phyloP scores from a whole-genome alignment of 1,140 invertebrate genomes.

The Chelonus insularis region DNA sequence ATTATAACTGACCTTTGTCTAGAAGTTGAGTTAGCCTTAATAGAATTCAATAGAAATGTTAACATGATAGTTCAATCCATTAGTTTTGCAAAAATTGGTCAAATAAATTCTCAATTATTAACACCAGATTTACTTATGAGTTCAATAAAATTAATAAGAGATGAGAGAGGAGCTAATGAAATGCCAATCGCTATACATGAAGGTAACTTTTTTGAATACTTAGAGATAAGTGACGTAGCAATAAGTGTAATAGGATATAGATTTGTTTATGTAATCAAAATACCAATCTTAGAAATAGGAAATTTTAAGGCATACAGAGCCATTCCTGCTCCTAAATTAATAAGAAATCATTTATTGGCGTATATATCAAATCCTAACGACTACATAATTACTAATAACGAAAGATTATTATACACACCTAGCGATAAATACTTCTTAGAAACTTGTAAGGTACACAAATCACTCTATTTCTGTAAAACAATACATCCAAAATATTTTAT shows the following conservation, averaged over 20 bases:
- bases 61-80: constrained; percentile 9
- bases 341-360: constrained; percentile 2
- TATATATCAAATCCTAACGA: constrained; percentile 20
- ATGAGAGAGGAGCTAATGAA: constrained; percentile 9
- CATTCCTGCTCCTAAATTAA: constrained; percentile 11
- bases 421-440: constrained; percentile 2
- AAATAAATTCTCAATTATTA: constrained; percentile 15
- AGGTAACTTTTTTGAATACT: constrained; percentile 21
- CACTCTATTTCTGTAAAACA: constrained; percentile 11
- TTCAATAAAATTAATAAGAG: constrained; percentile 21
- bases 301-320: constrained; percentile 18
- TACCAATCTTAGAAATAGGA: constrained; percentile 13
- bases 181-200: constrained; percentile 8
- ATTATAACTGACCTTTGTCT: constrained; percentile 20
- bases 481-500: constrained; percentile 21
- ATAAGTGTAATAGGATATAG: constrained; percentile 19
- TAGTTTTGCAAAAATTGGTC: constrained; percentile 9
- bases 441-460: constrained; percentile 13
- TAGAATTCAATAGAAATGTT: constrained; percentile 3
- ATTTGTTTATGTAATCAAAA: constrained; percentile 15
- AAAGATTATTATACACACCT: constrained; percentile 15
- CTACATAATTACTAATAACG: constrained; percentile 20
- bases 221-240: constrained; percentile 13
- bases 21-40: constrained; percentile 20
- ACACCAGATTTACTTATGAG: constrained; percentile 4